A percentile compares a stretch with the other conserved stretches of the same genome.
phyloP scores from a whole-genome alignment of 1,140 invertebrate genomes.

The Heliconius himera region DNA sequence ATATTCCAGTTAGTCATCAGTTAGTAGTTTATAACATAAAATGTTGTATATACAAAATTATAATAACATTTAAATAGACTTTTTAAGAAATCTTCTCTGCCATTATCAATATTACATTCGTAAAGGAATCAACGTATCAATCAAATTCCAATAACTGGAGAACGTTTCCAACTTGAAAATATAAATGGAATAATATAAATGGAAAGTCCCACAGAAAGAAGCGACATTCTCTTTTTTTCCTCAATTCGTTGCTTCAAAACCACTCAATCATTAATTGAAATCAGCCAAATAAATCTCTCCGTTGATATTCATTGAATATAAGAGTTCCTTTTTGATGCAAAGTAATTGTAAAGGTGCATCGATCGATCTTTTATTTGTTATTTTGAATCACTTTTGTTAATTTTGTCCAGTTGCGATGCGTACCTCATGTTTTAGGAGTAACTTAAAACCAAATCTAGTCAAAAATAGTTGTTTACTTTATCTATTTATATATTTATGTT shows the following conservation, averaged over 20 bases:
- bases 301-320: conserved; percentile 17
- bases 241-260: conserved; percentile 19
- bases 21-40: no score
- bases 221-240: conserved; percentile 3
- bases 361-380: neutral
- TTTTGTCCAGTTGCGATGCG: neutral
- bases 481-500: no score
- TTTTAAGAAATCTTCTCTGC: neutral
- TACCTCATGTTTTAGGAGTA: neutral
- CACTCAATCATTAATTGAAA: conserved; percentile 33
- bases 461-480: neutral
- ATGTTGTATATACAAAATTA: no score
- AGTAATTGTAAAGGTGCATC: conserved; percentile 3
- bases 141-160: conserved; percentile 2
- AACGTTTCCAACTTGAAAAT: neutral
- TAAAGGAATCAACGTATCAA: neutral
- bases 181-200: conserved; percentile 15
- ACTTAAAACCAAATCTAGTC: neutral
- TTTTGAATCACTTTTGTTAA: neutral
- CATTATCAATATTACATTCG: neutral
- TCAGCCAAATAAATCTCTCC: conserved; percentile 22
- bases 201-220: conserved; percentile 7
- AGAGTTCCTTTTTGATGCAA: neutral
- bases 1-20: no score
- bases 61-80: neutral